Base-by-base conservation (phyloP, 1,140 invertebrate species). In the Mactra quadrangularis region DNA sequence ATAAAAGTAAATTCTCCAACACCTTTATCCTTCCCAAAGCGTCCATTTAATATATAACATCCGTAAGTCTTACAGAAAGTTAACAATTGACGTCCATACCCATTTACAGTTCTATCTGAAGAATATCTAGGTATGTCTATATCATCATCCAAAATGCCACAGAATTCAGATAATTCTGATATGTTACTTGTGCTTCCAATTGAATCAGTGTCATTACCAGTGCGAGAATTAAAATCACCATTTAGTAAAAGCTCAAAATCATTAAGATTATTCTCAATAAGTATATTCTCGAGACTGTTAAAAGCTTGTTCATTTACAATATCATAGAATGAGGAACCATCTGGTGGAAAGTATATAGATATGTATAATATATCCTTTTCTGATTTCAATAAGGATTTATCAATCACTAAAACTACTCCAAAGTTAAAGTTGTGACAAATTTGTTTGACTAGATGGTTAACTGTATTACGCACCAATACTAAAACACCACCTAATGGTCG, bases 21-120 rank as follows among this genome's bases (percentile, higher is more conserved):
- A 7, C 25, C 53, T 29, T 57, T n/a, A 53, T 53, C 52, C 25
- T 7, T 53, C 4, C 52, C 52, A n/a, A 22, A 15, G 17, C 52
- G 17, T 9, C 52, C 52, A n/a, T 53, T 53, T 53, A 53, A 15
- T n/a, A 53, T 53, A 6, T 15, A 53, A n/a, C 17, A n/a, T 6
- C 52, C 52, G 25, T 53, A 53, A 53, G 52, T 53, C 25, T 53
- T 53, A 53, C 52, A 53, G 19, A 53, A n/a, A 53, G 17, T n/a
- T 53, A 53, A 4, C 52, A 53, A 53, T 4, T 15, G 17, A n/a
- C 52, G 52, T n/a, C 52, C 52, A 22, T n/a, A 53, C 17, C 19
- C 25, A 22, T 53, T 53, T n/a, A n/a, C 25, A n/a, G 25, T 22
- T n/a, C 3, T 53, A 53, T 53, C 52, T 53, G 17, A n/a, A 53